These are phyloP conservation scores for Melanotaenia trifasciata DNA, from an alignment of 2,797 vertebrate species.

Conservation along the genomic window DNA sequence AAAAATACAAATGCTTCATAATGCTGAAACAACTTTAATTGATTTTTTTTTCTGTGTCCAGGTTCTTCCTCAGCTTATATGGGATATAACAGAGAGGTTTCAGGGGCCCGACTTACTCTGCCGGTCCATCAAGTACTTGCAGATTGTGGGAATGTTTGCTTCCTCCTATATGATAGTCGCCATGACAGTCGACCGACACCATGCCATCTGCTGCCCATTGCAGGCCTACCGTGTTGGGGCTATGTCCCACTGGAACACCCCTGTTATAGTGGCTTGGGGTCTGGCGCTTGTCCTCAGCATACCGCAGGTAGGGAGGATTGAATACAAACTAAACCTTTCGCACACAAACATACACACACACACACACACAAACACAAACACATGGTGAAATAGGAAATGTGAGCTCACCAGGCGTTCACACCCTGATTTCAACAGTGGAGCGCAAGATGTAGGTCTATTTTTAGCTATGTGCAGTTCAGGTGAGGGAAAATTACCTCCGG, in stretches of 20 bases:
- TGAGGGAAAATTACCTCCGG: constrained; percentile 24
- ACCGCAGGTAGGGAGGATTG: constrained; percentile 85
- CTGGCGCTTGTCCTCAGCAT: constrained; percentile 90
- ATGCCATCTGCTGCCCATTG: constrained; percentile 94
- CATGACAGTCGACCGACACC: constrained; percentile 95
- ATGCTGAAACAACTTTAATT: not conserved
- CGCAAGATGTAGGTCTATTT: constrained; percentile 62
- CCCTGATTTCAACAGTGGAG: constrained; percentile 40
- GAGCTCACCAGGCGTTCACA: constrained; percentile 39
- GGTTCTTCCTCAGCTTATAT: constrained; percentile 95
- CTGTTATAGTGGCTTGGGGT: constrained; percentile 89
- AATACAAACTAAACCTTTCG: constrained; percentile 24
- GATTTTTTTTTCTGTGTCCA: constrained; percentile 64
- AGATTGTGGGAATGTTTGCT: constrained; percentile 97
- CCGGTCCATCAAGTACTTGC: constrained; percentile 92
- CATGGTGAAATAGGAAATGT: constrained; percentile 51
- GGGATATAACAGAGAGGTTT: constrained; percentile 95
- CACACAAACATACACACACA: constrained; percentile 7
- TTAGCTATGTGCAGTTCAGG: constrained; percentile 44
- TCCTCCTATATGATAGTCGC: constrained; percentile 96
- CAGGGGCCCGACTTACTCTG: constrained; percentile 92
- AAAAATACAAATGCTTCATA: not conserved
- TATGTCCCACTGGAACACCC: constrained; percentile 85
- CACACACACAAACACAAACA: constrained; percentile 4
- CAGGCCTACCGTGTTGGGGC: constrained; percentile 90